Evolutionary conservation across 2,888 invertebrate species (phyloP).

Genomic region (Parasteatoda lunata): DNA sequence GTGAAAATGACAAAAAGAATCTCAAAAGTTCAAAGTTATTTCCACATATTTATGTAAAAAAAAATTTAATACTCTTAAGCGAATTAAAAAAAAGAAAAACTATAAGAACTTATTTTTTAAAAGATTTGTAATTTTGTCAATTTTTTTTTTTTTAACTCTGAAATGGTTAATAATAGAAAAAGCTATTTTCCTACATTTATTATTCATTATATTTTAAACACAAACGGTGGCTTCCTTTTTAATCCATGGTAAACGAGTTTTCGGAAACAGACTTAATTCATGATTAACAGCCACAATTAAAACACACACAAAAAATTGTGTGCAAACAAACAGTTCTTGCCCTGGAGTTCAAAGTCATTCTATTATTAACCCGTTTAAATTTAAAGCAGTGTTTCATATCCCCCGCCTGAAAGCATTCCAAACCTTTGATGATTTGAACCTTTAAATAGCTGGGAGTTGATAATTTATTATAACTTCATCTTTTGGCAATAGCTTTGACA

Average conservation of each 20-base stretch:
- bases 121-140: too few relatives aligned
- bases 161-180: background rate
- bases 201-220: background rate
- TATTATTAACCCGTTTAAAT: conserved; percentile 30
- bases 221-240: background rate
- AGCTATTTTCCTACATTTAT: background rate
- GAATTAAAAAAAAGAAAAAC: too few relatives aligned
- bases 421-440: background rate
- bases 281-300: background rate
- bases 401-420: conserved; percentile 49
- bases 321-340: background rate
- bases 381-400: conserved; percentile 23
- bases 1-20: background rate
- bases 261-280: background rate
- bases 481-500: background rate
- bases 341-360: conserved; percentile 47
- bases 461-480: background rate
- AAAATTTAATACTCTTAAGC: background rate
- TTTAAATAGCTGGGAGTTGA: conserved; percentile 13
- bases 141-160: background rate
- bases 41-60: background rate
- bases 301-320: background rate
- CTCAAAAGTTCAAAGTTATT: background rate
- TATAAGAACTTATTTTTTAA: too few relatives aligned
- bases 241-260: background rate